Evolutionary conservation across 1,140 invertebrate genomes (phyloP).

Genomic region (Pteromalus puparum): DNA sequence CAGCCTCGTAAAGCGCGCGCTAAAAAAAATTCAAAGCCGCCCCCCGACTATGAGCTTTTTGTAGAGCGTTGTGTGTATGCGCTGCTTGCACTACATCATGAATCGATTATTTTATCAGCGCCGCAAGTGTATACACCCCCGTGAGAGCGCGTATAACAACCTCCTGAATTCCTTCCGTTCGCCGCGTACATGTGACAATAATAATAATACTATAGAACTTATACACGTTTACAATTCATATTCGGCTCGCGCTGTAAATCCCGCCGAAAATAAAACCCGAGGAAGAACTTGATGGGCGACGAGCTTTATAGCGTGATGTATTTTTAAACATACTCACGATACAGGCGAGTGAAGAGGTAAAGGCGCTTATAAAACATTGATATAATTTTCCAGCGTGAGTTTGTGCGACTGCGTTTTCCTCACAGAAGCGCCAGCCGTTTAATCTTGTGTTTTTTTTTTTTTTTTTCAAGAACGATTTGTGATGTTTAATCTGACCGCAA

Average conservation of each 20-base stretch:
- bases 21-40: too few species aligned
- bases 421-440: too few species aligned
- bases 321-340: neutral
- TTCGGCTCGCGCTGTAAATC: neutral
- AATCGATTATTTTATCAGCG: constrained; percentile 38
- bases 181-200: neutral
- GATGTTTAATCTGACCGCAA: too few species aligned
- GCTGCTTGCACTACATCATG: neutral
- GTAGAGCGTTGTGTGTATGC: neutral
- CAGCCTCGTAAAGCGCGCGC: too few species aligned
- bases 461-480: too few species aligned
- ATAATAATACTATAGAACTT: too few species aligned
- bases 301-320: constrained; percentile 53
- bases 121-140: neutral
- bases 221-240: neutral
- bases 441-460: too few species aligned
- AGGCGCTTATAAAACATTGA: constrained; percentile 58
- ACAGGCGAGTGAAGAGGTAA: too few species aligned
- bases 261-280: neutral
- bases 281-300: too few species aligned
- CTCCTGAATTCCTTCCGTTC: constrained; percentile 3
- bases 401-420: too few species aligned
- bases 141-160: neutral
- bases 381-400: constrained; percentile 52
- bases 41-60: too few species aligned